Conservation (phyloP, 35 echinoderm and acorn worm species). For the Amphiura filiformis region DNA sequence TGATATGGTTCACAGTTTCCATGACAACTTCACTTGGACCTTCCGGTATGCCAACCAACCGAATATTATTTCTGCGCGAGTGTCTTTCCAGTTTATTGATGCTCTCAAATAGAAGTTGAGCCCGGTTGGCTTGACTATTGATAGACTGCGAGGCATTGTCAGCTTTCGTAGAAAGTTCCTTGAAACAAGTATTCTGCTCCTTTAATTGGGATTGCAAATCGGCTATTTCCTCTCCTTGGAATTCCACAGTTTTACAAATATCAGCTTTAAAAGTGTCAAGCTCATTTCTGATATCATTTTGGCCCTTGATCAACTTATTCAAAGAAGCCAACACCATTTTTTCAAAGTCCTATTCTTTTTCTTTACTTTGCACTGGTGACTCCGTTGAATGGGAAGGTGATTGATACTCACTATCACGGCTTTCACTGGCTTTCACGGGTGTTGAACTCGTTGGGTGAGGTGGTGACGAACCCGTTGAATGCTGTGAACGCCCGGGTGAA, state of each 20-base stretch:
- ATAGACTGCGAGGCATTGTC: no score
- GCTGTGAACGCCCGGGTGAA: not conserved
- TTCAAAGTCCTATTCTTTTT: not conserved
- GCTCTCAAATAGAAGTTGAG: no score
- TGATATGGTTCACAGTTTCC: no score
- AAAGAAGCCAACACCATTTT: not conserved
- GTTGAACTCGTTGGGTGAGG: no score
- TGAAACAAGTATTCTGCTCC: not conserved
- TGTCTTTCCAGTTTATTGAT: no score
- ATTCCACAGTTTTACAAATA: not conserved
- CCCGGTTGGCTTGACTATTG: no score
- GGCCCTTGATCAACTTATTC: not conserved
- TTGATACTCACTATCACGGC: not conserved
- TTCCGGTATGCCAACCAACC: no score
- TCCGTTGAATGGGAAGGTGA: not conserved
- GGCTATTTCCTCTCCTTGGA: not conserved
- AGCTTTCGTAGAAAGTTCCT: not conserved
- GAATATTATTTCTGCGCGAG: no score
- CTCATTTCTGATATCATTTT: not conserved
- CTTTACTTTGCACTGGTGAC: not conserved
- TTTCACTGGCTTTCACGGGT: no score
- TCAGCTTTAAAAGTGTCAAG: not conserved
- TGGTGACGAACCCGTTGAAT: not conserved
- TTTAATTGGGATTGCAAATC: not conserved
- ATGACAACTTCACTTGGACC: no score